Percentiles rank a stretch among this genome's conserved stretches.
These are phyloP conservation scores for Tupiocoris notatus DNA, from an alignment of 2,888 invertebrate species.

Conservation along the genomic window DNA sequence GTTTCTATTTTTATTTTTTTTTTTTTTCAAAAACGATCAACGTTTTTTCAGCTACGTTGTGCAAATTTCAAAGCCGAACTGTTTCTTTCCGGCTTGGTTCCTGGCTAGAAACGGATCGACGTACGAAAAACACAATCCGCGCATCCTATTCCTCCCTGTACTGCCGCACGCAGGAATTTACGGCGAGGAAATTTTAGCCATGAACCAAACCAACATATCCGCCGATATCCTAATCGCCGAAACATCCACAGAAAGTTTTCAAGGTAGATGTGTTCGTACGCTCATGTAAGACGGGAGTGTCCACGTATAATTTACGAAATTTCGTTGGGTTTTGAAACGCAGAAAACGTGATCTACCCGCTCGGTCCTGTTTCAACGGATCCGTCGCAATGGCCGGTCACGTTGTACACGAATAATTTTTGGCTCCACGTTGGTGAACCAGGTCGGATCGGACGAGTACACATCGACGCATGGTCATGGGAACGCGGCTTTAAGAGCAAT, in stretches of 20 bases:
- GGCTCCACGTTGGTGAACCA: conserved; percentile 17
- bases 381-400: conserved; percentile 28
- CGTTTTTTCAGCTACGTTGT: conserved; percentile 44
- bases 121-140: conserved; percentile 44
- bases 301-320: too few species aligned
- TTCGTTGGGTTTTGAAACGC: neutral
- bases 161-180: conserved; percentile 24
- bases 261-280: too few species aligned
- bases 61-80: conserved; percentile 41
- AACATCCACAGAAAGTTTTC: neutral
- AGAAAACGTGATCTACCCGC: neutral
- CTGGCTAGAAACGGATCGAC: conserved; percentile 31
- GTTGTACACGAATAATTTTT: conserved; percentile 44
- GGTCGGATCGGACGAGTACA: conserved; percentile 36
- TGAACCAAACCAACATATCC: conserved; percentile 38
- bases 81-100: conserved; percentile 45
- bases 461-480: conserved; percentile 43
- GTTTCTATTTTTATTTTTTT: too few species aligned
- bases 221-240: conserved; percentile 41
- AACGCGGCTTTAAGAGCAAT: conserved; percentile 32
- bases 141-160: conserved; percentile 43
- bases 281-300: too few species aligned
- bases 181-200: conserved; percentile 34
- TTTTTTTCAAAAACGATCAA: too few species aligned
- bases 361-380: neutral